Conservation (phyloP, 1,140 invertebrate genomes). For the Chrysoperla carnea region DNA sequence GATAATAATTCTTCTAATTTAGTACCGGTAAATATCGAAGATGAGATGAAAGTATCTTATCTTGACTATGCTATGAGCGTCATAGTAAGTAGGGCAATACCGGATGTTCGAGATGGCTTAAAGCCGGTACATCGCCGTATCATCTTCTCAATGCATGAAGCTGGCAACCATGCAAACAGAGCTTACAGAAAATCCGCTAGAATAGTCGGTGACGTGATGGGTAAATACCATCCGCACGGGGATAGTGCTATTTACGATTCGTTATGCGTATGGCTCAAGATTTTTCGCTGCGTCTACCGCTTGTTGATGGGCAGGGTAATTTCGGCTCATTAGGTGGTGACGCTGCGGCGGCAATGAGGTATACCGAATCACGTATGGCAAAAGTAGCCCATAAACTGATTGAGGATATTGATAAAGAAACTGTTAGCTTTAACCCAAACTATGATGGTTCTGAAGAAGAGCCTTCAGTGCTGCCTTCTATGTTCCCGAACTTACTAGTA, state of each 20-base stretch:
- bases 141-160: too few relatives aligned
- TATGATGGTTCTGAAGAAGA: slow-evolving; percentile 4
- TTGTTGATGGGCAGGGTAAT: slow-evolving; percentile 8
- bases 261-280: slow-evolving; percentile 6
- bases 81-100: too few relatives aligned
- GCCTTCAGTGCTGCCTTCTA: too few relatives aligned
- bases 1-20: too few relatives aligned
- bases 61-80: too few relatives aligned
- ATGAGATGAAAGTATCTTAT: too few relatives aligned
- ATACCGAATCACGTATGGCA: slow-evolving; percentile 6
- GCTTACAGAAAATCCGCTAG: too few relatives aligned
- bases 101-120: too few relatives aligned
- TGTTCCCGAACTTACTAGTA: too few relatives aligned
- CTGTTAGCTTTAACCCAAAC: slow-evolving; percentile 3
- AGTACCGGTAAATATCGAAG: too few relatives aligned
- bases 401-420: slow-evolving; percentile 5
- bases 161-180: too few relatives aligned
- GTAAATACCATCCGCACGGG: slow-evolving; percentile 7
- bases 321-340: slow-evolving; percentile 8
- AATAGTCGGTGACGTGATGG: neutral
- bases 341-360: slow-evolving; percentile 6
- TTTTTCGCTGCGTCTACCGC: slow-evolving; percentile 4
- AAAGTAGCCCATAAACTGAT: slow-evolving; percentile 3
- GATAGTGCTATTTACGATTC: slow-evolving; percentile 7
- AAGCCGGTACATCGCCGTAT: too few relatives aligned